A percentile compares a stretch with the other conserved stretches of the same genome.
phyloP scores from a whole-genome alignment of 2,113 vertebrate genomes.

The Notothenia coriiceps region DNA sequence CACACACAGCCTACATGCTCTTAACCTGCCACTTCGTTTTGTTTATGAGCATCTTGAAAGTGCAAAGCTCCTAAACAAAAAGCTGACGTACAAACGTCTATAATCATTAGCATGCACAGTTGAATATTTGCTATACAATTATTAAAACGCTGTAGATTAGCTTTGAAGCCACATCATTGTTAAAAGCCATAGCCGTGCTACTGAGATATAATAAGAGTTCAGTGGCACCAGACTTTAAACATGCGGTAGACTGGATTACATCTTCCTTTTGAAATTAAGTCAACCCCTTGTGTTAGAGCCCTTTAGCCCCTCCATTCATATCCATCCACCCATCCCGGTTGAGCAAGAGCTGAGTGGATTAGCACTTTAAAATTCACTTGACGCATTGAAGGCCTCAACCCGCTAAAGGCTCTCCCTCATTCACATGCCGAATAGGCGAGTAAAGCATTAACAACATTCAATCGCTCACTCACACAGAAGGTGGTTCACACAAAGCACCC shows the following conservation, averaged over 20 bases:
- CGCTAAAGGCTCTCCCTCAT: slow-evolving; percentile 35
- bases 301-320: slow-evolving; percentile 22
- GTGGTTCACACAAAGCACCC: slow-evolving; percentile 46
- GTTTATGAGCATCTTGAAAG: slow-evolving; percentile 5
- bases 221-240: slow-evolving; percentile 50
- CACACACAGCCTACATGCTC: slow-evolving; percentile 64
- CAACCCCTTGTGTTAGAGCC: slow-evolving; percentile 35
- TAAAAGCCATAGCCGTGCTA: slow-evolving; percentile 59
- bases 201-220: slow-evolving; percentile 20
- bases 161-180: slow-evolving; percentile 41
- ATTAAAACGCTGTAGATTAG: slow-evolving; percentile 15
- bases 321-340: slow-evolving; percentile 47
- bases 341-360: slow-evolving; percentile 59
- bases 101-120: slow-evolving; percentile 59
- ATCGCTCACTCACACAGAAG: slow-evolving; percentile 30
- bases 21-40: neutral
- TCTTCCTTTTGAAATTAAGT: slow-evolving; percentile 39
- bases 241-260: slow-evolving; percentile 61
- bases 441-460: slow-evolving; percentile 29
- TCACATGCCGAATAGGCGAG: slow-evolving; percentile 41
- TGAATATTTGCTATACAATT: slow-evolving; percentile 22
- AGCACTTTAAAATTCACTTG: slow-evolving; percentile 42
- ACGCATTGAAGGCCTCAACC: slow-evolving; percentile 53
- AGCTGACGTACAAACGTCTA: slow-evolving; percentile 34
- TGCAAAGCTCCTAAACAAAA: slow-evolving; percentile 38